Evolutionary conservation across 2,797 vertebrate genomes (phyloP).

Genomic region (Macroramphosus scolopax): DNA sequence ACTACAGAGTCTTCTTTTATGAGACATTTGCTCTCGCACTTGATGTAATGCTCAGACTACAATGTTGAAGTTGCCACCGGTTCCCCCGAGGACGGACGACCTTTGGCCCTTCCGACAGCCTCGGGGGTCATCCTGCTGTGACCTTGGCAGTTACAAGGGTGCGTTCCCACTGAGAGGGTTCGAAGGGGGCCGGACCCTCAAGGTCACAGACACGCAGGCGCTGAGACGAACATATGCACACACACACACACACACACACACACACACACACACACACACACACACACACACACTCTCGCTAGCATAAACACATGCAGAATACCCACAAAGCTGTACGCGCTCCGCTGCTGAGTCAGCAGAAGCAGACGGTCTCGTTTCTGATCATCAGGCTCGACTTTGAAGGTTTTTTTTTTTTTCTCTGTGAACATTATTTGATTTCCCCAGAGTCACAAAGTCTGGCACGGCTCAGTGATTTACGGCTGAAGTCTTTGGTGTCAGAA

Average conservation of each 20-base stretch:
- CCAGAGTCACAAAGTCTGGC: conserved; percentile 68
- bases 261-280: conserved; percentile 6
- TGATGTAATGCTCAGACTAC: conserved; percentile 14
- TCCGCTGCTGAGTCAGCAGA: conserved; percentile 42
- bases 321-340: neutral
- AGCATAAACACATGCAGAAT: conserved; percentile 36
- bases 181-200: conserved; percentile 35
- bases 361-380: conserved; percentile 37
- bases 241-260: conserved; percentile 33
- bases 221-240: conserved; percentile 25
- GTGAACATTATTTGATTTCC: conserved; percentile 58
- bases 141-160: conserved; percentile 66
- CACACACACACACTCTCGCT: conserved; percentile 13
- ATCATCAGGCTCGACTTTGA: conserved; percentile 67
- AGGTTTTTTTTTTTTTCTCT: conserved; percentile 33
- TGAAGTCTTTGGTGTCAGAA: conserved; percentile 73
- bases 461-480: conserved; percentile 73
- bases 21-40: no score
- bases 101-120: conserved; percentile 49
- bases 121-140: conserved; percentile 59
- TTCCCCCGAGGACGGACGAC: conserved; percentile 50
- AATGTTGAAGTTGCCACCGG: conserved; percentile 42
- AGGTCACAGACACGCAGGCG: conserved; percentile 43
- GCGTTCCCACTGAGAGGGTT: conserved; percentile 60
- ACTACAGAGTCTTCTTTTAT: no score